Base-by-base conservation (phyloP, 2,113 vertebrate species). In the Heteronetta atricapilla region DNA sequence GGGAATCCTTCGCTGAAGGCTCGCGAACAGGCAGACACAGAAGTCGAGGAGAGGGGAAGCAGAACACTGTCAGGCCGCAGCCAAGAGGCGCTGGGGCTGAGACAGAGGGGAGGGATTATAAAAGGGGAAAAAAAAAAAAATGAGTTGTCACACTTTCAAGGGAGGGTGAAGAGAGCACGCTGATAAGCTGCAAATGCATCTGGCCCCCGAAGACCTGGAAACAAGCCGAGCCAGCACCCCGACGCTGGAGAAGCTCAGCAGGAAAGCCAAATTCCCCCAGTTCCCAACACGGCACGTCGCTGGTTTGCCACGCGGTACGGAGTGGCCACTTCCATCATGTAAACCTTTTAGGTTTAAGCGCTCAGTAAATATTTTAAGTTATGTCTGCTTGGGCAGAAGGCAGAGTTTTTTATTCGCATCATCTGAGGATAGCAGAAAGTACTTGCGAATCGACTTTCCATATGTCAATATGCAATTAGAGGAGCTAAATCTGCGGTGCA, bases 281-380 rank as follows among this genome's bases (percentile, higher is more conserved):
- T 79, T 34, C 78, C 74, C 40, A n/a, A 13, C 66, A 6, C 0
- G 6, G 60, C 89, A 72, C 7, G 0, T 1, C n/a, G 64, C 63
- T 19, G 55, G 26, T 31, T 28, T 40, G 13, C 11, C 79, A 59
- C 1, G 2, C 56, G 11, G 4, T 55, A 56, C 92, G 26, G 94
- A 95, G 92, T 83, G 95, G 95, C 95, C 96, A 94, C 59, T 96
- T 92, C 90, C 88, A 74, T 34, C 95, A 67, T 8, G 46, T 94
- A 76, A 77, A 83, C 90, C 92, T 96, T 95, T 93, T 95, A 91
- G 68, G 29, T 93, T 88, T 66, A 92, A 94, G 66, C 26, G 84
- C 92, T 88, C 94, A 63, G 83, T 93, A 94, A 96, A 96, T 95
- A 96, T 94, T 95, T 95, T 93, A 95, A 90, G 66, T 92, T 90